Conservation (phyloP, 2,888 invertebrate species). For the Nipponacmea schrenckii region DNA sequence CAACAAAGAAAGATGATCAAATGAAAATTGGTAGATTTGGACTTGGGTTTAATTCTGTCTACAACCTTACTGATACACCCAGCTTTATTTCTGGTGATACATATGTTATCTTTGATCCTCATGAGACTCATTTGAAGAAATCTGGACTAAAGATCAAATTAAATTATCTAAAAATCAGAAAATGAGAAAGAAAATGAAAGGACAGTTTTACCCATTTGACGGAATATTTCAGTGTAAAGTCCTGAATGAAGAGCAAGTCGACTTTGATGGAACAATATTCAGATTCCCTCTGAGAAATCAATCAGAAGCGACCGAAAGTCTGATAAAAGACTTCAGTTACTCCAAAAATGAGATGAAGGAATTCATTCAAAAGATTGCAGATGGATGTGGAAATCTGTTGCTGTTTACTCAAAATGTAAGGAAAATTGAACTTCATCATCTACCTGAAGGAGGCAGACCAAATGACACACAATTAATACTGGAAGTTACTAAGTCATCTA, state of each 20-base stretch:
- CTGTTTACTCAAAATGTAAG: constrained; percentile 61
- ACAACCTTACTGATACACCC: constrained; percentile 64
- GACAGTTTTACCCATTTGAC: constrained; percentile 54
- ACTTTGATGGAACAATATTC: constrained; percentile 57
- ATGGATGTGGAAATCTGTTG: constrained; percentile 53
- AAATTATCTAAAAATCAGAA: background rate
- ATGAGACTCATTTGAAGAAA: constrained; percentile 37
- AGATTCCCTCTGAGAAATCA: constrained; percentile 47
- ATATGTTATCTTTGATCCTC: constrained; percentile 64
- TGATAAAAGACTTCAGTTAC: background rate
- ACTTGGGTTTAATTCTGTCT: constrained; percentile 63
- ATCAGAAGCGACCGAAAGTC: background rate
- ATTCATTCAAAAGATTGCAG: constrained; percentile 47
- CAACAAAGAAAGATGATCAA: constrained; percentile 47
- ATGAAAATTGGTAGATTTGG: constrained; percentile 61
- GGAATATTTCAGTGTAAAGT: constrained; percentile 48
- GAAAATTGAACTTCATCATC: constrained; percentile 48
- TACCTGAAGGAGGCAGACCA: constrained; percentile 26
- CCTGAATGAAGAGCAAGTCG: constrained; percentile 1
- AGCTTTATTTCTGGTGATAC: constrained; percentile 59
- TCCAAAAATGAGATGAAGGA: constrained; percentile 28
- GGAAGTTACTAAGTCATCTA: constrained; percentile 13
- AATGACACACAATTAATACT: constrained; percentile 8
- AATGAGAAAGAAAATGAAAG: constrained; percentile 23
- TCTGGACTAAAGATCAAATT: background rate